A percentile compares a stretch with the other conserved stretches of the same genome.
phyloP scores from a whole-genome alignment of 2,797 vertebrate genomes.

The Lycodopsis pacificus region DNA sequence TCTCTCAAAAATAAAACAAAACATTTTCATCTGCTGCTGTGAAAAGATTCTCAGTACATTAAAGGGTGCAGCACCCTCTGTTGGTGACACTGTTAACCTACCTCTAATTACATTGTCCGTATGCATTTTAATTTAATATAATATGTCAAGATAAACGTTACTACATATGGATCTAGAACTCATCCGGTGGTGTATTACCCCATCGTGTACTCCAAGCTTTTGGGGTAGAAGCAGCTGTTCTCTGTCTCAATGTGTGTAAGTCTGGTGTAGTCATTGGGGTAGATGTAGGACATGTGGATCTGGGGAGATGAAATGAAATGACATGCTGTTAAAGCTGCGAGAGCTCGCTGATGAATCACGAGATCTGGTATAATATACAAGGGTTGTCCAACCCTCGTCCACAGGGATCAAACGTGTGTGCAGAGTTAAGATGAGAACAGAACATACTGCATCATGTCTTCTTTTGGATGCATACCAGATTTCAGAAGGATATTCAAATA shows the following conservation, averaged over 20 bases:
- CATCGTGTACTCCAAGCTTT: constrained; percentile 61
- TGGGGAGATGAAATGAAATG: constrained; percentile 63
- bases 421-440: neutral
- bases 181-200: constrained; percentile 53
- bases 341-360: neutral
- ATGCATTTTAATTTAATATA: neutral
- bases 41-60: neutral
- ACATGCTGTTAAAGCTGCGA: constrained; percentile 12
- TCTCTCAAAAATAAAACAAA: neutral
- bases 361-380: neutral
- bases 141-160: neutral
- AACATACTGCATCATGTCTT: neutral
- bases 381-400: neutral
- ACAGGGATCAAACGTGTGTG: neutral
- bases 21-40: neutral
- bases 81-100: constrained; percentile 3
- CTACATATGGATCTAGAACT: neutral
- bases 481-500: neutral
- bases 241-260: constrained; percentile 94
- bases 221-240: constrained; percentile 92
- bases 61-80: neutral
- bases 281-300: constrained; percentile 93
- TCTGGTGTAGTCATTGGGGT: constrained; percentile 95
- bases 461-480: neutral
- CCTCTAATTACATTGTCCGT: neutral